phyloP scores from a whole-genome alignment of 2,113 vertebrate species.

The Equus przewalskii region DNA sequence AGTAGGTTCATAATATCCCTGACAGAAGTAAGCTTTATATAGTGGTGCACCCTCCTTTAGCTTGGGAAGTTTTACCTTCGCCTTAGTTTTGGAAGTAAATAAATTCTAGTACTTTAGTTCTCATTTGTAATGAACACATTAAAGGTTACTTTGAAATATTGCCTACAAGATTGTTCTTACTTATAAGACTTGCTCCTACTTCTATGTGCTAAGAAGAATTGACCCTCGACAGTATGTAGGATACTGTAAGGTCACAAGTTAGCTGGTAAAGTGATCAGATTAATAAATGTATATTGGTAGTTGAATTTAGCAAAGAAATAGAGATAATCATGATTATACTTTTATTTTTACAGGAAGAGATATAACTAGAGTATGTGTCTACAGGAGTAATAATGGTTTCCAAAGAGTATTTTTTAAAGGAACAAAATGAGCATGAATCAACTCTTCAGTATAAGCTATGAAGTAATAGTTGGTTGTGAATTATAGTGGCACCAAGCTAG shows the following conservation, averaged over 20 bases:
- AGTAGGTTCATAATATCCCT: conserved; percentile 65
- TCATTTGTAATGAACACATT: conserved; percentile 71
- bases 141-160: conserved; percentile 20
- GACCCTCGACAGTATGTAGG: conserved; percentile 38
- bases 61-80: background rate
- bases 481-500: conserved; percentile 80
- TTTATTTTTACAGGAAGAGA: conserved; percentile 88
- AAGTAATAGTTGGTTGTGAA: conserved; percentile 81
- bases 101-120: conserved; percentile 67
- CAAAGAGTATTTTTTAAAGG: conserved; percentile 94
- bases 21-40: conserved; percentile 34
- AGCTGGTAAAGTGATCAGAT: conserved; percentile 91
- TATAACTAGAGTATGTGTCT: conserved; percentile 88
- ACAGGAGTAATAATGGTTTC: conserved; percentile 91
- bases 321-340: conserved; percentile 86
- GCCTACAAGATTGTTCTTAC: conserved; percentile 61
- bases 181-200: conserved; percentile 33
- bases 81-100: conserved; percentile 51
- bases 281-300: conserved; percentile 88
- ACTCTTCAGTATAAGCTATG: conserved; percentile 93
- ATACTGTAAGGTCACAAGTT: conserved; percentile 85
- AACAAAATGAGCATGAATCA: conserved; percentile 89
- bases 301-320: conserved; percentile 89
- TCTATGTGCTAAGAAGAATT: conserved; percentile 59
- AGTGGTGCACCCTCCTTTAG: conserved; percentile 47